Evolutionary conservation across 2,888 invertebrate species (phyloP).

Genomic region (Ametastegia equiseti): DNA sequence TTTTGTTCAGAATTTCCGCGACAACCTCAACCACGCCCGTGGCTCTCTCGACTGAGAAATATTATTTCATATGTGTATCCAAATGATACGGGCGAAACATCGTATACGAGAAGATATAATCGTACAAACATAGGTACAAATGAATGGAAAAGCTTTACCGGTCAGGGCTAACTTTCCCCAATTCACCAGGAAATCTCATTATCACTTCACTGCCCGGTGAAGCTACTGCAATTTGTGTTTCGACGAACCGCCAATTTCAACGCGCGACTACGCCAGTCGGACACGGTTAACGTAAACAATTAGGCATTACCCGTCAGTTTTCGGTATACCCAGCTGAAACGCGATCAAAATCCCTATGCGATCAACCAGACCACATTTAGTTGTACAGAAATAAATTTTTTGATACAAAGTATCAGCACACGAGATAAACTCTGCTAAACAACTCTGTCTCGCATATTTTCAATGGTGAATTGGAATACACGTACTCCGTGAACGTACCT

Average conservation of each 20-base stretch:
- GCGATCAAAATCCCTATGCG: slow-evolving; percentile 14
- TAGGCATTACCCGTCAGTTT: slow-evolving; percentile 23
- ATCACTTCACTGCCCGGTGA: not conserved
- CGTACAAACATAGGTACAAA: not conserved
- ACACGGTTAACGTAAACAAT: slow-evolving; percentile 26
- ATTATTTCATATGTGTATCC: slow-evolving; percentile 29
- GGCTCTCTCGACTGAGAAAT: slow-evolving; percentile 10
- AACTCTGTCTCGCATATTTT: not conserved
- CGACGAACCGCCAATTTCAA: slow-evolving; percentile 34
- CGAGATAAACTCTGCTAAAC: not conserved
- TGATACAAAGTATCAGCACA: not conserved
- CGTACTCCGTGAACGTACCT: too few species aligned
- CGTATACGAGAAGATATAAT: not conserved
- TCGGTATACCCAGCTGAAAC: slow-evolving; percentile 3
- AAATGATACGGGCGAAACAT: not conserved
- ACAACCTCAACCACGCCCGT: slow-evolving; percentile 14
- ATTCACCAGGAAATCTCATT: slow-evolving; percentile 24
- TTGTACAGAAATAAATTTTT: not conserved
- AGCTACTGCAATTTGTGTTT: slow-evolving; percentile 20
- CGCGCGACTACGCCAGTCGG: slow-evolving; percentile 6
- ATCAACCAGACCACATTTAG: not conserved
- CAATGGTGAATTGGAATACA: not conserved
- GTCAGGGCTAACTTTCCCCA: not conserved
- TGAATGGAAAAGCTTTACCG: not conserved
- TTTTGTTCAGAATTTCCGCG: slow-evolving; percentile 29